A percentile compares a stretch with the other conserved stretches of the same genome.
phyloP scores from a whole-genome alignment of 2,888 invertebrate species.

The Andrena bicolor region DNA sequence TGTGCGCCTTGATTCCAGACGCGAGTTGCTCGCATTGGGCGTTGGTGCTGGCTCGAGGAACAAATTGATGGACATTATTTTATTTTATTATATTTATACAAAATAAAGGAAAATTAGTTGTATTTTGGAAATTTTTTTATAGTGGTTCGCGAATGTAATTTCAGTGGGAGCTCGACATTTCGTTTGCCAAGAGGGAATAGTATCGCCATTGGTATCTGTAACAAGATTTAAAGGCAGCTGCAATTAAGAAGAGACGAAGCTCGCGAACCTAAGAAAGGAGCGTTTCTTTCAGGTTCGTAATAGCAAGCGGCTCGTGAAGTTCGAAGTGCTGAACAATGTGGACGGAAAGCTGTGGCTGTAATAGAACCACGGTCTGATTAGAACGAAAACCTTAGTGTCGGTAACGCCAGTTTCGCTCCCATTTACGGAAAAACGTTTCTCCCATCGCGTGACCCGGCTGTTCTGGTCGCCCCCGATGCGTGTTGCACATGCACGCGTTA shows the following conservation, averaged over 20 bases:
- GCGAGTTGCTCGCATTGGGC: neutral
- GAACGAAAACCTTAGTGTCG: constrained; percentile 53
- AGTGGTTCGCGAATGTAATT: neutral
- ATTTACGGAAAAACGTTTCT: constrained; percentile 60
- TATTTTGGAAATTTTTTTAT: too few species aligned
- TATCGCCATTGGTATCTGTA: neutral
- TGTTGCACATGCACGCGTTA: constrained; percentile 47
- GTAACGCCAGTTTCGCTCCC: constrained; percentile 59
- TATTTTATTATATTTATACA: neutral
- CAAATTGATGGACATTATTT: neutral
- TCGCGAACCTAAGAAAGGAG: neutral
- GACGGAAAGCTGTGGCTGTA: constrained; percentile 15
- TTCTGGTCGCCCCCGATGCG: constrained; percentile 31
- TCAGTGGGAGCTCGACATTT: too few species aligned
- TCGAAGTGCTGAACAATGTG: constrained; percentile 34
- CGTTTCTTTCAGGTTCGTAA: neutral
- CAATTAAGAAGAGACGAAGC: neutral
- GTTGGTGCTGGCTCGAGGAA: neutral
- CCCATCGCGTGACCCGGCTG: constrained; percentile 56
- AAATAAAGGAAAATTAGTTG: too few species aligned
- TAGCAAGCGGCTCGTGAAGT: constrained; percentile 33
- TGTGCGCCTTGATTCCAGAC: constrained; percentile 1
- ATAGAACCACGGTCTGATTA: constrained; percentile 68
- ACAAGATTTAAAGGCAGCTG: neutral
- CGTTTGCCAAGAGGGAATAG: neutral